A percentile compares a stretch with the other conserved stretches of the same genome.
Conservation (phyloP, 2,888 invertebrate genomes). For the Erebia epiphron region DNA sequence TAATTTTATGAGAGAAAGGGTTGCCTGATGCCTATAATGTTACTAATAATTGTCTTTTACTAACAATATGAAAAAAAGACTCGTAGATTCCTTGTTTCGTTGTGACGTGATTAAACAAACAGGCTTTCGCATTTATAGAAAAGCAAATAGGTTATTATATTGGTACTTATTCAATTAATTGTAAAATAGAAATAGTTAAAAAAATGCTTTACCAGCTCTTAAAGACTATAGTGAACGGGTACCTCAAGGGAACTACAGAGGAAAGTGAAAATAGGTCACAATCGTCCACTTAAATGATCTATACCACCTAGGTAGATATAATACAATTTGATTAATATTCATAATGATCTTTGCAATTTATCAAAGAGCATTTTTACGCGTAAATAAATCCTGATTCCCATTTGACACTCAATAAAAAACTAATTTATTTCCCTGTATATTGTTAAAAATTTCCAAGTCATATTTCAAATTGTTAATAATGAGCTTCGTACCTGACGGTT, state of each 20-base stretch:
- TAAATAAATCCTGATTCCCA: slow-evolving; percentile 29
- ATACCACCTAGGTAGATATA: not conserved
- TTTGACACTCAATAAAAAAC: slow-evolving; percentile 60
- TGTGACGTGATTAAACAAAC: too few species aligned
- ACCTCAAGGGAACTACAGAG: not conserved
- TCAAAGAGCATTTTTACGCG: slow-evolving; percentile 24
- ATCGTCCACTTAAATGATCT: not conserved
- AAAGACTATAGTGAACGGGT: too few species aligned
- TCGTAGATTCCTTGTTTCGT: too few species aligned
- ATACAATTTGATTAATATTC: slow-evolving; percentile 8
- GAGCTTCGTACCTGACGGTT: slow-evolving; percentile 81
- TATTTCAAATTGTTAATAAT: slow-evolving; percentile 82
- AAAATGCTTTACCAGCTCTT: too few species aligned
- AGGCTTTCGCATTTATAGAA: not conserved
- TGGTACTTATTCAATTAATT: too few species aligned
- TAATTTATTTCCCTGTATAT: slow-evolving; percentile 65
- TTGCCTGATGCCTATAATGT: too few species aligned
- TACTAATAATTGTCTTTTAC: too few species aligned
- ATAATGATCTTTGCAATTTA: slow-evolving; percentile 23
- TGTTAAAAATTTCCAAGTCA: slow-evolving; percentile 75
- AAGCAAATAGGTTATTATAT: too few species aligned
- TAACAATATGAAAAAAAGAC: too few species aligned
- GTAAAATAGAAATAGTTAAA: too few species aligned
- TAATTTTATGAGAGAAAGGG: too few species aligned
- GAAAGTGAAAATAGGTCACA: not conserved